These are phyloP conservation scores for Hololepta plana DNA, from an alignment of 2,888 invertebrate species.

Conservation along the genomic window DNA sequence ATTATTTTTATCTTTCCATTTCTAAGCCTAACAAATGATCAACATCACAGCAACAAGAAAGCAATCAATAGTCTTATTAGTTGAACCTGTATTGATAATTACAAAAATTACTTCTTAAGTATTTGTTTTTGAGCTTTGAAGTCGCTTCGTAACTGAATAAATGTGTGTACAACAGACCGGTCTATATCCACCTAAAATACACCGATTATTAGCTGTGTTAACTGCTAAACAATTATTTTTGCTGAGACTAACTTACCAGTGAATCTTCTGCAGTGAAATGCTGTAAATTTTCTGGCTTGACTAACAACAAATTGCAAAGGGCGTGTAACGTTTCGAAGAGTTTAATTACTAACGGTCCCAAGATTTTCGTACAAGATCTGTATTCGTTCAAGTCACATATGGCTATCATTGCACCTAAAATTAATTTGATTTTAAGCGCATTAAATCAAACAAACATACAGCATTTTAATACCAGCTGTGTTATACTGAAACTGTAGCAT, in stretches of 20 bases:
- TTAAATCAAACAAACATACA: neutral
- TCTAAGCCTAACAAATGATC: too few species aligned
- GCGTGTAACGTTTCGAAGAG: constrained; percentile 94
- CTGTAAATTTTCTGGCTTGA: constrained; percentile 89
- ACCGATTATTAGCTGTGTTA: constrained; percentile 1
- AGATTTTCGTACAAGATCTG: constrained; percentile 65
- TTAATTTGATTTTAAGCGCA: constrained; percentile 5
- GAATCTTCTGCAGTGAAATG: constrained; percentile 92
- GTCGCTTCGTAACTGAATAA: constrained; percentile 87
- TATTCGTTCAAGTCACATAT: constrained; percentile 98
- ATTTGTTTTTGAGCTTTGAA: constrained; percentile 77
- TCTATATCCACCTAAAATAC: constrained; percentile 71
- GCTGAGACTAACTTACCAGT: constrained; percentile 42
- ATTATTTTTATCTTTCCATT: too few species aligned
- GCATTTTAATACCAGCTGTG: constrained; percentile 49
- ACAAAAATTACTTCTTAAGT: too few species aligned
- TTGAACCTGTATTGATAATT: too few species aligned
- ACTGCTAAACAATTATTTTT: constrained; percentile 5
- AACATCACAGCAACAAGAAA: too few species aligned
- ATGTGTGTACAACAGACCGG: constrained; percentile 72
- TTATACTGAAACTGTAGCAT: constrained; percentile 88
- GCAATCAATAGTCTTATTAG: too few species aligned
- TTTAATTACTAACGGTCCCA: constrained; percentile 60
- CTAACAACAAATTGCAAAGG: constrained; percentile 84
- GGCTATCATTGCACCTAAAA: constrained; percentile 83